A percentile compares a stretch with the other conserved stretches of the same genome.
Conservation (phyloP, 2,888 invertebrate genomes). For the Agrypnus murinus region DNA sequence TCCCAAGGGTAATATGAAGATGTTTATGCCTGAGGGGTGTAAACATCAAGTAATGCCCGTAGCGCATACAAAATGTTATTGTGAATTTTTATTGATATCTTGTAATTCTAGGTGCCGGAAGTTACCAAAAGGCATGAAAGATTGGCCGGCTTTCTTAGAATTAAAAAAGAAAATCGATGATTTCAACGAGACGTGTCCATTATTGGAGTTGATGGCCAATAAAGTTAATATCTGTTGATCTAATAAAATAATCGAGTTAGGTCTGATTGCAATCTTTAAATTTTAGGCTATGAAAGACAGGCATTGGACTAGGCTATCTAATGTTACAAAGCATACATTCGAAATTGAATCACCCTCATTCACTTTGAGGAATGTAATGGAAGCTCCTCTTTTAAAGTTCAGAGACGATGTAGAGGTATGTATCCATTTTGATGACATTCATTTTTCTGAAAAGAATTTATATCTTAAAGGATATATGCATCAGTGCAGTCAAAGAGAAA, state of each 20-base stretch:
- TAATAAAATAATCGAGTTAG: too few species aligned
- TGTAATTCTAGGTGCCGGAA: slow-evolving; percentile 79
- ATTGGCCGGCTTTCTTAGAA: slow-evolving; percentile 91
- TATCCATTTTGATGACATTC: not conserved
- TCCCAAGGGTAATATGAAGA: too few species aligned
- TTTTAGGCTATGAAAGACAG: slow-evolving; percentile 75
- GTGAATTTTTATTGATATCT: not conserved
- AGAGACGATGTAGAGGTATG: slow-evolving; percentile 90
- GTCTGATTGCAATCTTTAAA: too few species aligned
- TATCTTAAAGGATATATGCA: slow-evolving; percentile 83
- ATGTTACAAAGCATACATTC: slow-evolving; percentile 78
- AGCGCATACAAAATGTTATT: not conserved
- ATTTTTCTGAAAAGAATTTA: slow-evolving; percentile 8
- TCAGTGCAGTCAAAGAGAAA: slow-evolving; percentile 91
- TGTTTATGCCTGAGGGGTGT: too few species aligned
- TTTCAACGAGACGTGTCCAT: slow-evolving; percentile 90
- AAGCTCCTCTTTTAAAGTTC: slow-evolving; percentile 86
- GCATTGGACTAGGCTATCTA: slow-evolving; percentile 74
- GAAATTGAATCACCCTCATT: slow-evolving; percentile 88
- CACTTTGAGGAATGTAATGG: slow-evolving; percentile 86
- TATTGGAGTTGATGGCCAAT: slow-evolving; percentile 91
- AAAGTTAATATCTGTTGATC: too few species aligned
- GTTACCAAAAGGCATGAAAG: slow-evolving; percentile 88
- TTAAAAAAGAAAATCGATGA: slow-evolving; percentile 92
- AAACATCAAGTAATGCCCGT: not conserved